Conservation (phyloP, 2,797 vertebrate genomes). For the Linurgus olivaceus region DNA sequence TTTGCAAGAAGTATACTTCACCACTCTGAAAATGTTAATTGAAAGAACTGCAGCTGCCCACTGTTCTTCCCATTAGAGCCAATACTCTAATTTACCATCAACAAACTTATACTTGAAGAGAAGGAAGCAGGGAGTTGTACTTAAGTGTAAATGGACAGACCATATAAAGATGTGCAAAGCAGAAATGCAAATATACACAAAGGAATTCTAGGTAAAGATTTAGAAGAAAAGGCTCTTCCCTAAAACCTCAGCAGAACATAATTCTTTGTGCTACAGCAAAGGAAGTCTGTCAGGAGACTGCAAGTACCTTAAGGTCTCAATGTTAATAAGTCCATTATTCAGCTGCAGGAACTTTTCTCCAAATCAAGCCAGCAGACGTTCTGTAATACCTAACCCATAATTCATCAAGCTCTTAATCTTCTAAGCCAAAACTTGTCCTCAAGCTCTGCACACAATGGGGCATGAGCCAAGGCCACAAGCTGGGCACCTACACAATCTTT, state of each 20-base stretch:
- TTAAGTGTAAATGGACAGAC: neutral
- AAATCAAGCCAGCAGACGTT: constrained; percentile 73
- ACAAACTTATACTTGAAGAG: neutral
- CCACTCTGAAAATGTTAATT: neutral
- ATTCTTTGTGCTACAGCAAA: neutral
- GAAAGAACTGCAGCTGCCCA: neutral
- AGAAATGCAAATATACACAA: neutral
- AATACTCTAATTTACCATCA: neutral
- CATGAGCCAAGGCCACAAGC: constrained; percentile 59
- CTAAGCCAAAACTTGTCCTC: constrained; percentile 55
- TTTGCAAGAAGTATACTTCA: neutral
- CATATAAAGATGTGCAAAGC: neutral
- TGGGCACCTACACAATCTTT: constrained; percentile 65
- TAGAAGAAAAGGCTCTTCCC: neutral
- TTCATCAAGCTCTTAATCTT: constrained; percentile 65
- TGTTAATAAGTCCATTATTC: constrained; percentile 17
- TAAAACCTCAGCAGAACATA: neutral
- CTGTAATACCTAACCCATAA: constrained; percentile 72
- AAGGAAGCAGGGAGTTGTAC: neutral
- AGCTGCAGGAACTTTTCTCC: constrained; percentile 48
- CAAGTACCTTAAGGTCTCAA: neutral
- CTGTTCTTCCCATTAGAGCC: neutral
- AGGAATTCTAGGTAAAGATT: neutral
- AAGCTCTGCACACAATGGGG: constrained; percentile 33
- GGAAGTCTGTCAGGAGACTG: neutral